Evolutionary conservation across 2,888 invertebrate genomes (phyloP), one percentile per base, ranked within the genome.

Genomic region (Scaptomyza tumidula): DNA sequence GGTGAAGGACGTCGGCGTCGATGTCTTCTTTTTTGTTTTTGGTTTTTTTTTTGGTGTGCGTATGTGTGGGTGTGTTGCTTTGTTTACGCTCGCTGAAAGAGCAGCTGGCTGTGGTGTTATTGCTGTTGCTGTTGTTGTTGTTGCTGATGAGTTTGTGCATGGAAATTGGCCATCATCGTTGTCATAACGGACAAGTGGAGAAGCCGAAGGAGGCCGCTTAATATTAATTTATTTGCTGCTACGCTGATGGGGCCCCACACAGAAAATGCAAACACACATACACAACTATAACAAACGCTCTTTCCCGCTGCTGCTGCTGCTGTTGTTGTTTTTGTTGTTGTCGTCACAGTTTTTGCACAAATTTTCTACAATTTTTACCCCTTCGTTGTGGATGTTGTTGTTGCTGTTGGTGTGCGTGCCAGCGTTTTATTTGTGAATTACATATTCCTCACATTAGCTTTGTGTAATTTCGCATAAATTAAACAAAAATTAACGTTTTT

Each of bases 271-370:
- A 11, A 61, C 44, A 73, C 52, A 58, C 45, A 37, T 44, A 62
- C 50, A 58, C 45, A 37, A 59, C 57, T 41, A 50, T 43, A 45
- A 33, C 49, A 33, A 54, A 48, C 57, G 46, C 61, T 78, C 80
- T 41, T n/a, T 37, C 57, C 49, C 72, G 63, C 48, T 62, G 57
- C 50, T 35, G 48, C 48, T 67, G 52, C 59, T 48, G 10, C 33
- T 10, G 33, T 10, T 10, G 33, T 9, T 35, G 27, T 67, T 74
- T 70, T 83, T 31, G 33, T 6, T 35, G 27, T 69, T 74, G 71
- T 83, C 89, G 88, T 88, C 86, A 88, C 88, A 85, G 63, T 77
- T 86, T 85, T 88, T 89, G 83, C 83, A 83, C 87, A 83, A 88
- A 77, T 72, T 79, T 79, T 76, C 61, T 60, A 64, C 71, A 41